Percentiles rank a stretch among this genome's conserved stretches.
phyloP scores from a whole-genome alignment of 2,113 vertebrate genomes.

The Emydocephalus ijimae region DNA sequence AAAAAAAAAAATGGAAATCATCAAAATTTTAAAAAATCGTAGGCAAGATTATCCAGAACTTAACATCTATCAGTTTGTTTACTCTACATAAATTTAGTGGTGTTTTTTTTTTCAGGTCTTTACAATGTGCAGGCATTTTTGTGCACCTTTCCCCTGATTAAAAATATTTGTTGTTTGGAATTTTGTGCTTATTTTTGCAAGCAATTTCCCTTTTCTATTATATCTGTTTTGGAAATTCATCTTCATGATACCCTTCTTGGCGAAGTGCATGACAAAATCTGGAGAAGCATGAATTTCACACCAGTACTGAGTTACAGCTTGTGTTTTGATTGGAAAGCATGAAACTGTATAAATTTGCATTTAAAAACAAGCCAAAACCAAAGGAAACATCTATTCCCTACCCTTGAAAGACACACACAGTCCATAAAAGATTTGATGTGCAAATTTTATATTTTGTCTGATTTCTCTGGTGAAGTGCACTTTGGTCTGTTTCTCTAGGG shows the following conservation, averaged over 20 bases:
- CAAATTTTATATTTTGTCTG: not conserved
- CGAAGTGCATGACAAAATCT: not conserved
- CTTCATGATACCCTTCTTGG: not conserved
- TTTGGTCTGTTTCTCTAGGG: not conserved
- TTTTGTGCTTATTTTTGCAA: not conserved
- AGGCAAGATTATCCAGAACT: not conserved
- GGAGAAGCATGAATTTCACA: not conserved
- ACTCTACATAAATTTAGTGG: not conserved
- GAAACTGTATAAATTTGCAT: not conserved
- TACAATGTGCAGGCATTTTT: not conserved
- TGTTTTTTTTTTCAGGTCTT: not conserved
- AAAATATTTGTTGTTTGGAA: not conserved
- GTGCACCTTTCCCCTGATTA: not conserved
- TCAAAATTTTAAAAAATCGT: not conserved
- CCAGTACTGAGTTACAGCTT: not conserved
- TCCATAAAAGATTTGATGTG: not conserved
- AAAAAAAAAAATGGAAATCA: not conserved
- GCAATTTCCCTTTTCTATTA: not conserved
- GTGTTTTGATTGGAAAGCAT: not conserved
- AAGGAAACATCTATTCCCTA: not conserved
- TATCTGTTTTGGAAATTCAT: not conserved
- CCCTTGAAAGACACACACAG: not conserved
- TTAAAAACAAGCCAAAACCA: not conserved
- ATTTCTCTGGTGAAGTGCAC: not conserved
- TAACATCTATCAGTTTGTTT: not conserved